Evolutionary conservation across 2,888 invertebrate species (phyloP).

Genomic region (Agonopterix heracliana): DNA sequence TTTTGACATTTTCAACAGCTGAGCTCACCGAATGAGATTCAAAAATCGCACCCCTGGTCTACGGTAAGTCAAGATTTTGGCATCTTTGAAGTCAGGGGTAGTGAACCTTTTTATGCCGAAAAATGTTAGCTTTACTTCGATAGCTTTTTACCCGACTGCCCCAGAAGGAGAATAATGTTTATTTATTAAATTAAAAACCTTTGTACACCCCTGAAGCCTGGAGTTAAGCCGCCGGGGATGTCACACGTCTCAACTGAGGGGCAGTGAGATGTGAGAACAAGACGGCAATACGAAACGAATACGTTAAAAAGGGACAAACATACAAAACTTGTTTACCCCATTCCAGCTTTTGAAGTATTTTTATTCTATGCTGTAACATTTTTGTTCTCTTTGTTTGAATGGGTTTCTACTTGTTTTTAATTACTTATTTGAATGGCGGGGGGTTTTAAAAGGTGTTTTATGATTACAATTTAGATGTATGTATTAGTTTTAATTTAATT

Average conservation of each 20-base stretch:
- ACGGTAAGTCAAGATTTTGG: too few species aligned
- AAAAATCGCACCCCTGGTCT: too few species aligned
- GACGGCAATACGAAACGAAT: slow-evolving; percentile 24
- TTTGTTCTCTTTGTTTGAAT: slow-evolving; percentile 31
- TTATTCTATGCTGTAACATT: slow-evolving; percentile 31
- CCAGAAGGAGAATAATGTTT: too few species aligned
- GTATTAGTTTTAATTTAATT: too few species aligned
- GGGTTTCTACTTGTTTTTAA: slow-evolving; percentile 28
- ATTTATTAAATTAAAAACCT: too few species aligned
- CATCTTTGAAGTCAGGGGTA: too few species aligned
- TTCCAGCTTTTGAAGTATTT: slow-evolving; percentile 38
- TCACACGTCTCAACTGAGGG: slow-evolving; percentile 57
- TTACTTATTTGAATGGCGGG: slow-evolving; percentile 8
- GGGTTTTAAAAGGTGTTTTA: not conserved
- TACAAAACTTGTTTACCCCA: slow-evolving; percentile 22
- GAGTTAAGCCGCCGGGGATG: slow-evolving; percentile 67
- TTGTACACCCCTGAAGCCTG: slow-evolving; percentile 43
- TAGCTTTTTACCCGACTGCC: too few species aligned
- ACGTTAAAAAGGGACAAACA: slow-evolving; percentile 33
- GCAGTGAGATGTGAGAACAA: slow-evolving; percentile 64
- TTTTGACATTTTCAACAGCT: too few species aligned
- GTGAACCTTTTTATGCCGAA: too few species aligned
- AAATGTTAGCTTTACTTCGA: too few species aligned
- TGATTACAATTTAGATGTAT: not conserved
- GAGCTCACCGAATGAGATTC: too few species aligned